Evolutionary conservation across 2,888 invertebrate genomes (phyloP), one percentile per base, ranked within the genome.

Genomic region (Pristionchus exspectatus): DNA sequence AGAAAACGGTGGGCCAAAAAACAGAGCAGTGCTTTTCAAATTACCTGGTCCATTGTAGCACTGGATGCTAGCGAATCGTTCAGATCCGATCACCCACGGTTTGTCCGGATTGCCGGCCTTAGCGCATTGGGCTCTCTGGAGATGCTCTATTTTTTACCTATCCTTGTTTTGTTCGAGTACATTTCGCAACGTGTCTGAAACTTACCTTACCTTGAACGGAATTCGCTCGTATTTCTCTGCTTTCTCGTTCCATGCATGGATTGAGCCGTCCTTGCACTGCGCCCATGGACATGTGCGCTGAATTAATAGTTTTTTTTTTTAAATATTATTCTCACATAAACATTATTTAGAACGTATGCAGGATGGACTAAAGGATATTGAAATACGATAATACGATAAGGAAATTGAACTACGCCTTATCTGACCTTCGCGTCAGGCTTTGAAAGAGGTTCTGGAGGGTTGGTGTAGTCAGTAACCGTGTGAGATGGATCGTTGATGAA

Each of bases 41-140:
- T n/a, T 9, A 77, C 74, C 21, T 24, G 44, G 74, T 30, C 44
- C 44, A 44, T 44, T 27, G 16, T 77, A 77, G 74, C 74, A 77
- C 74, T 77, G 74, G 44, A 77, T 77, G 10, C 74, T 77, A 0
- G 38, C 74, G 44, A 44, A 77, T 1, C 74, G 74, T 27, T 38
- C 21, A 2, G 74, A 44, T 7, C 74, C 74, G 44, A 77, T 44
- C 2, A 77, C 44, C 74, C 74, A 77, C 21, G 74, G 74, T 18
- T 24, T 18, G 2, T 21, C 12, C 18, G 74, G 38, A 10, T 77
- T 24, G 16, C 74, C 74, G 10, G 38, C 21, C 21, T 27, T 30
- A 0, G 74, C 74, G 44, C 74, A 77, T 77, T 77, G 38, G 18
- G 74, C 74, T 77, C 18, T 77, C 74, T 77, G 44, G 10, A 77